A percentile compares a stretch with the other conserved stretches of the same genome.
Conservation (phyloP, 2,888 invertebrate species). For the Clanis bilineata region DNA sequence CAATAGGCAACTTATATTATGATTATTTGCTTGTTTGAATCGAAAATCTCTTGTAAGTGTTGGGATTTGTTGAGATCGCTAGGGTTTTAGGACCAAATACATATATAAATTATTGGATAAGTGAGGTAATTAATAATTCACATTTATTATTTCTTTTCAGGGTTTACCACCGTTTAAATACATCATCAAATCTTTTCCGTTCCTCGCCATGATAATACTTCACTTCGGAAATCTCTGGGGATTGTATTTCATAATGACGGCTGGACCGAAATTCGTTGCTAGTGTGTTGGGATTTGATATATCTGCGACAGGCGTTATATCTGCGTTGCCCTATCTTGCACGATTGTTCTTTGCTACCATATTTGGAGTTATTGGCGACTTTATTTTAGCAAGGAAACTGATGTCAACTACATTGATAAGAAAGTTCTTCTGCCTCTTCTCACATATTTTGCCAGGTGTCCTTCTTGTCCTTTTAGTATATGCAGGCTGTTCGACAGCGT, state of each 20-base stretch:
- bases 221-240: slow-evolving; percentile 91
- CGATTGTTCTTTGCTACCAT: slow-evolving; percentile 86
- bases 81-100: not conserved
- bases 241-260: slow-evolving; percentile 88
- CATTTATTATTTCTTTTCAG: slow-evolving; percentile 61
- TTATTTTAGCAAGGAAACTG: slow-evolving; percentile 68
- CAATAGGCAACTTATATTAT: too few species aligned
- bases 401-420: slow-evolving; percentile 78
- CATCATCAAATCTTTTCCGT: slow-evolving; percentile 85
- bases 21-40: too few species aligned
- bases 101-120: not conserved
- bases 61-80: too few species aligned
- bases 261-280: slow-evolving; percentile 88
- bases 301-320: slow-evolving; percentile 86
- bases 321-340: slow-evolving; percentile 87
- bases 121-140: not conserved
- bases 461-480: slow-evolving; percentile 81
- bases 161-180: slow-evolving; percentile 84
- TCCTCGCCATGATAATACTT: slow-evolving; percentile 84
- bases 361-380: slow-evolving; percentile 87
- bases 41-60: too few species aligned
- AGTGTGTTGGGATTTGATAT: slow-evolving; percentile 87
- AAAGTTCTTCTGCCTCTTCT: slow-evolving; percentile 85
- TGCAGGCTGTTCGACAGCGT: slow-evolving; percentile 83
- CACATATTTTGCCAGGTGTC: slow-evolving; percentile 78